Evolutionary conservation across 2,888 invertebrate genomes (phyloP).

Genomic region (Drosophila percnosoma): DNA sequence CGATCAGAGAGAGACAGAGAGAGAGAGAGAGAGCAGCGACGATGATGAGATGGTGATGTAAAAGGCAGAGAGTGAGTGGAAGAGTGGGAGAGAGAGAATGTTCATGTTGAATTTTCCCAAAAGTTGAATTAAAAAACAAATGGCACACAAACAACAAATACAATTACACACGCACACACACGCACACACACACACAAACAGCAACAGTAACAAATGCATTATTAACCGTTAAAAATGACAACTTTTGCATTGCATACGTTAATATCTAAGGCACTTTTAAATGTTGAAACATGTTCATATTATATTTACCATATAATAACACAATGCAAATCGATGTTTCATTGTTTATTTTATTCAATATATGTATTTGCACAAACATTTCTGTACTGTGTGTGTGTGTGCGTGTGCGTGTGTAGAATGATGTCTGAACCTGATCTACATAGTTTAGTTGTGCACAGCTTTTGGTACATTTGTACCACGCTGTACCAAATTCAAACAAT

Average conservation of each 20-base stretch:
- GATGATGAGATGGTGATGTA: neutral
- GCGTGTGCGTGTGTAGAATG: slow-evolving; percentile 7
- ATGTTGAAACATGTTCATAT: slow-evolving; percentile 19
- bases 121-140: slow-evolving; percentile 22
- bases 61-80: slow-evolving; percentile 20
- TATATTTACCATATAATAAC: neutral
- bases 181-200: neutral
- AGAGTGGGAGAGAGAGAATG: slow-evolving; percentile 24
- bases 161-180: slow-evolving; percentile 7
- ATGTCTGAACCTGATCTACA: neutral
- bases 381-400: slow-evolving; percentile 12
- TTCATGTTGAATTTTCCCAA: slow-evolving; percentile 42
- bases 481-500: neutral
- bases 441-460: neutral
- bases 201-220: slow-evolving; percentile 33
- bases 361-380: slow-evolving; percentile 16
- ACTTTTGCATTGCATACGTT: slow-evolving; percentile 44
- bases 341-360: slow-evolving; percentile 8
- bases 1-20: slow-evolving; percentile 27
- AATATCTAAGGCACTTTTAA: slow-evolving; percentile 26
- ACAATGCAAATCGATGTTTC: slow-evolving; percentile 6
- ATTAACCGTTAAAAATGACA: slow-evolving; percentile 28
- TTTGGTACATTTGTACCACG: neutral
- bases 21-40: neutral
- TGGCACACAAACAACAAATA: slow-evolving; percentile 1